These are phyloP conservation scores for Caranx ignobilis DNA, from an alignment of 2,113 vertebrate genomes.

Conservation along the genomic window DNA sequence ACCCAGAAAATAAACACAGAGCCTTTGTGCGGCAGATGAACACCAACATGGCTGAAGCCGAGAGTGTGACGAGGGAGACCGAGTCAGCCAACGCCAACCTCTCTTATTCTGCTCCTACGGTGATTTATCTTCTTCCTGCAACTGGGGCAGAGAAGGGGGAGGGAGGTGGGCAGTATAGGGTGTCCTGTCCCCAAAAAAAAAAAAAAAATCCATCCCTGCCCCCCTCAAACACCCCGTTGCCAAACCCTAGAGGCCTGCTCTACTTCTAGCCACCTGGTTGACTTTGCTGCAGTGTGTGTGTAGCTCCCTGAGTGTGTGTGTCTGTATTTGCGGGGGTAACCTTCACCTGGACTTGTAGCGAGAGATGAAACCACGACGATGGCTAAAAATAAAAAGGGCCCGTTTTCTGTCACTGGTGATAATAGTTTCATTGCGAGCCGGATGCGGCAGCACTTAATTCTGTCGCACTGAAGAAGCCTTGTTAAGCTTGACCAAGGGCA, in stretches of 20 bases:
- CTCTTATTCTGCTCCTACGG: slow-evolving; percentile 45
- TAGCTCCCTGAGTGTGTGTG: not conserved
- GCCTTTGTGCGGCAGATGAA: slow-evolving; percentile 24
- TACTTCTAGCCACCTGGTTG: slow-evolving; percentile 80
- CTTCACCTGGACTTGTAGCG: slow-evolving; percentile 58
- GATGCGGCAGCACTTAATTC: slow-evolving; percentile 42
- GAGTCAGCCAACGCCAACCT: slow-evolving; percentile 55
- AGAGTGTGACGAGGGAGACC: slow-evolving; percentile 42
- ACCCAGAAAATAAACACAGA: slow-evolving; percentile 37
- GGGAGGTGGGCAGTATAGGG: slow-evolving; percentile 47
- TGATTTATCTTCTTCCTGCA: slow-evolving; percentile 72
- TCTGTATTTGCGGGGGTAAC: slow-evolving; percentile 12
- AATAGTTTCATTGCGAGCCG: slow-evolving; percentile 18
- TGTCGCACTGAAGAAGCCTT: slow-evolving; percentile 32
- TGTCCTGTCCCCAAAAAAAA: slow-evolving; percentile 58
- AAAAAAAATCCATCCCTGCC: slow-evolving; percentile 16
- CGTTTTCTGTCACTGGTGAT: slow-evolving; percentile 31
- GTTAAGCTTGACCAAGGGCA: slow-evolving; percentile 62
- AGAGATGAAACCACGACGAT: slow-evolving; percentile 27
- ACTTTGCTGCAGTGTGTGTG: slow-evolving; percentile 65
- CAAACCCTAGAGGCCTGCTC: slow-evolving; percentile 78
- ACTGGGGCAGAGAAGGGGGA: slow-evolving; percentile 66
- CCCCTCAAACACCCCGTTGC: slow-evolving; percentile 23
- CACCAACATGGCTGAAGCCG: slow-evolving; percentile 43
- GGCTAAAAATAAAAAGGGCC: slow-evolving; percentile 51